A percentile compares a stretch with the other conserved stretches of the same genome.
These are phyloP conservation scores for Andrena trimmerana DNA, from an alignment of 2,888 invertebrate species.

Conservation along the genomic window DNA sequence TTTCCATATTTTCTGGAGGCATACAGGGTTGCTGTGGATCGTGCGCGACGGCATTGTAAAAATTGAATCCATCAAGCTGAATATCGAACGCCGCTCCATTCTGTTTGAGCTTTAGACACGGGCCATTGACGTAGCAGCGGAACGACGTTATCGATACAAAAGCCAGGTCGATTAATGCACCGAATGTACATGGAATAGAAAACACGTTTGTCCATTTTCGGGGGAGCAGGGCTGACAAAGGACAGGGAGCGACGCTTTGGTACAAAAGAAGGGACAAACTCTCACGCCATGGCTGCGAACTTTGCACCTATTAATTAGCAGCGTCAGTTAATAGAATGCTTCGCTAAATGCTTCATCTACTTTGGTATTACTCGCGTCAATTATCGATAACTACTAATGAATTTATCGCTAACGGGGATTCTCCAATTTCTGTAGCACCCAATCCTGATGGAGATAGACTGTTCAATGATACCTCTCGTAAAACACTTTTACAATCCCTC, in stretches of 20 bases:
- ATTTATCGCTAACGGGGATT: slow-evolving; percentile 4
- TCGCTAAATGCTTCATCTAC: background rate
- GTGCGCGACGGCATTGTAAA: slow-evolving; percentile 22
- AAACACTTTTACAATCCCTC: background rate
- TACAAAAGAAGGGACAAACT: background rate
- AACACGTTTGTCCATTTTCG: slow-evolving; percentile 2
- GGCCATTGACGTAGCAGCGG: slow-evolving; percentile 1
- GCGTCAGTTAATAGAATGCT: background rate
- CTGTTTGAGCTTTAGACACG: slow-evolving; percentile 12
- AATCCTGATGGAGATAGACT: background rate
- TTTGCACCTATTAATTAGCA: slow-evolving; percentile 23
- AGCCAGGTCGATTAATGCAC: slow-evolving; percentile 27
- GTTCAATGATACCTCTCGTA: background rate
- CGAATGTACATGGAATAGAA: slow-evolving; percentile 5
- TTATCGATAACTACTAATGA: slow-evolving; percentile 14
- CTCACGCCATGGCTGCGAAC: background rate
- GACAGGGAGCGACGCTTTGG: background rate
- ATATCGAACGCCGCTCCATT: slow-evolving; percentile 20
- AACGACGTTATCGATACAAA: slow-evolving; percentile 22
- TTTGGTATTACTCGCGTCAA: background rate
- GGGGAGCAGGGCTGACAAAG: background rate
- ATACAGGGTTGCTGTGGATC: background rate
- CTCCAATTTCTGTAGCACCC: background rate
- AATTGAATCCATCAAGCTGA: slow-evolving; percentile 36
- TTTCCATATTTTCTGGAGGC: background rate